A percentile compares a stretch with the other conserved stretches of the same genome.
These are phyloP conservation scores for Monopterus albus DNA, from an alignment of 2,113 vertebrate species.

Conservation along the genomic window DNA sequence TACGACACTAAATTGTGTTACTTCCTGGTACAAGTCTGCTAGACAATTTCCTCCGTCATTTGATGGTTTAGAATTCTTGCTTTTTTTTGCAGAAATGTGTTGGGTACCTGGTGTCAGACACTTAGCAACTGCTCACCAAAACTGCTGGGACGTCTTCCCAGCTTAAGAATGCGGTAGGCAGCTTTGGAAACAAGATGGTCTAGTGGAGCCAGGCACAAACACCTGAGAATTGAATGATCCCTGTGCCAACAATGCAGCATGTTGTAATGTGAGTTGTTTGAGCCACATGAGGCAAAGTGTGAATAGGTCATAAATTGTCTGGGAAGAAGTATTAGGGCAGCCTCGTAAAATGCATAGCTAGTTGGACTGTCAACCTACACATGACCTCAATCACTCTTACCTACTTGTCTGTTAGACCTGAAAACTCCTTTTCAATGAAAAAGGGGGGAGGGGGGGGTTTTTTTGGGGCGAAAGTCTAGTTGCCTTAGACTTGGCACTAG, in stretches of 20 bases:
- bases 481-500: too few relatives aligned
- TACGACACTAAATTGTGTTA: too few relatives aligned
- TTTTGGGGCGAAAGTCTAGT: too few relatives aligned
- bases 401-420: too few relatives aligned
- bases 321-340: not conserved
- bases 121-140: conserved; percentile 1
- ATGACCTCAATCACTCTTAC: too few relatives aligned
- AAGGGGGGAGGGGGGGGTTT: too few relatives aligned
- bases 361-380: too few relatives aligned
- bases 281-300: not conserved
- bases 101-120: not conserved
- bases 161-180: not conserved
- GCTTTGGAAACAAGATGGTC: not conserved
- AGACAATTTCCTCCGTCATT: not conserved
- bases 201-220: not conserved
- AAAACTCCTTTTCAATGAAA: too few relatives aligned
- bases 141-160: not conserved
- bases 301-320: not conserved
- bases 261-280: too few relatives aligned
- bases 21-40: too few relatives aligned
- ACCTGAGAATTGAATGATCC: not conserved
- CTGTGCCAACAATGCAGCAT: too few relatives aligned
- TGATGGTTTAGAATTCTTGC: not conserved
- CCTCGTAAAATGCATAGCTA: too few relatives aligned
- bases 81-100: not conserved